phyloP scores from a whole-genome alignment of 2,113 vertebrate genomes.

The Ceyx melanurus region DNA sequence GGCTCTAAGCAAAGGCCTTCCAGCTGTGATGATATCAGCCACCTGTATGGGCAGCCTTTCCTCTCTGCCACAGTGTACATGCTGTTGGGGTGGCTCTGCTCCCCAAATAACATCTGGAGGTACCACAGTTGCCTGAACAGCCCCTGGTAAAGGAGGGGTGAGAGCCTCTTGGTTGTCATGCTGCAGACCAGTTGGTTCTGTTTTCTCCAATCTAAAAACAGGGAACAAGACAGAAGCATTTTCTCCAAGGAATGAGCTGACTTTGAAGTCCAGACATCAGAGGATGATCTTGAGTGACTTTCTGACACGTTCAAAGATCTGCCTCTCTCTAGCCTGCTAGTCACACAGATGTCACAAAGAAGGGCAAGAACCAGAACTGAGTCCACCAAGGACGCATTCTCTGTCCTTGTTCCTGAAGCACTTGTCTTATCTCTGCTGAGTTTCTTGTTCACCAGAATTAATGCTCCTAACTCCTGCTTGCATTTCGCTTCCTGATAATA shows the following conservation, averaged over 20 bases:
- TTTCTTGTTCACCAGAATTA: not conserved
- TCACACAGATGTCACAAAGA: not conserved
- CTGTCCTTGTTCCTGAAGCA: not conserved
- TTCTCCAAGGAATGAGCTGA: not conserved
- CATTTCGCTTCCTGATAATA: not conserved
- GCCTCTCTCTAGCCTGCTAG: not conserved
- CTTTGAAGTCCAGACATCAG: not conserved
- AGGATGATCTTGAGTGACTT: not conserved
- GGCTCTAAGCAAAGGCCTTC: not conserved
- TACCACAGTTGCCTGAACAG: not conserved
- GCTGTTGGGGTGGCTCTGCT: accelerated
- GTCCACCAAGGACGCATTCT: not conserved
- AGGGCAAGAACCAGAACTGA: not conserved
- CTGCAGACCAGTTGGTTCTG: not conserved
- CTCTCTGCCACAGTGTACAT: not conserved
- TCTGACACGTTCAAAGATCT: not conserved
- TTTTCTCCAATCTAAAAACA: not conserved
- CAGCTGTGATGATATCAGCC: not conserved
- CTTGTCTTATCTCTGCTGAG: not conserved
- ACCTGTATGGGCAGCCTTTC: not conserved
- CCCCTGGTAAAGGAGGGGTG: not conserved
- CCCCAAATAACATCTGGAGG: not conserved
- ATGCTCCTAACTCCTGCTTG: not conserved
- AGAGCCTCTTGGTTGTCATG: accelerated
- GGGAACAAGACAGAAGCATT: not conserved